These are phyloP conservation scores for Pectinophora gossypiella DNA, from an alignment of 1,140 invertebrate genomes.

Conservation along the genomic window DNA sequence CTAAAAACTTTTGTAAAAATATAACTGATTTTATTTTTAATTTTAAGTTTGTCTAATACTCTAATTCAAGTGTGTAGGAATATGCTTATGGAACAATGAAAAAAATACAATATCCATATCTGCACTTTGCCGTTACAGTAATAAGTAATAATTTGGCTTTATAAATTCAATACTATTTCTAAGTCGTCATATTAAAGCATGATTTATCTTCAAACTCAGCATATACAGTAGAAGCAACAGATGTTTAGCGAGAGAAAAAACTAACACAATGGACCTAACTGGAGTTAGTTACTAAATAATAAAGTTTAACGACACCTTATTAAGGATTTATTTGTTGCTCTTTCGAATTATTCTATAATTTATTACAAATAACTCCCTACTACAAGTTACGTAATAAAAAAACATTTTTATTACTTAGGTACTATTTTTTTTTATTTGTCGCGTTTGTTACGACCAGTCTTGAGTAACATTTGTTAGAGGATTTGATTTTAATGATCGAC, in stretches of 20 bases:
- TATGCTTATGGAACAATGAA: no score
- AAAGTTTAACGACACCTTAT: constrained; percentile 74
- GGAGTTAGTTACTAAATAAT: constrained; percentile 71
- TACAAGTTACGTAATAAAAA: no score
- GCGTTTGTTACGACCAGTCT: no score
- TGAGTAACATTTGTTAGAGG: constrained; percentile 43
- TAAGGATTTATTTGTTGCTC: constrained; percentile 69
- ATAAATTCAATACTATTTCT: no score
- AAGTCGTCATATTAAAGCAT: no score
- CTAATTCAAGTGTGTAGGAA: no score
- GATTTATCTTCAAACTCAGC: constrained; percentile 25
- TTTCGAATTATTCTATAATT: constrained; percentile 66
- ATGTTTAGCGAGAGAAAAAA: constrained; percentile 52
- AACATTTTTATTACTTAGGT: no score
- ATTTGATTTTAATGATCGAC: constrained; percentile 57
- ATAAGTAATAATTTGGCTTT: no score
- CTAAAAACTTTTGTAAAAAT: neutral
- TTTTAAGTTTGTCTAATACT: no score
- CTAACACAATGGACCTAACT: constrained; percentile 59
- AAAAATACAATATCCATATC: no score
- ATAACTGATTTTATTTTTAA: neutral
- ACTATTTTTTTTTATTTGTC: no score
- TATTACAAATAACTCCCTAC: constrained; percentile 70
- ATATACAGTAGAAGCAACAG: constrained; percentile 41
- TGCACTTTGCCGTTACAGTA: no score